Conservation (phyloP, 2,113 vertebrate genomes). For the Pterocles gutturalis region DNA sequence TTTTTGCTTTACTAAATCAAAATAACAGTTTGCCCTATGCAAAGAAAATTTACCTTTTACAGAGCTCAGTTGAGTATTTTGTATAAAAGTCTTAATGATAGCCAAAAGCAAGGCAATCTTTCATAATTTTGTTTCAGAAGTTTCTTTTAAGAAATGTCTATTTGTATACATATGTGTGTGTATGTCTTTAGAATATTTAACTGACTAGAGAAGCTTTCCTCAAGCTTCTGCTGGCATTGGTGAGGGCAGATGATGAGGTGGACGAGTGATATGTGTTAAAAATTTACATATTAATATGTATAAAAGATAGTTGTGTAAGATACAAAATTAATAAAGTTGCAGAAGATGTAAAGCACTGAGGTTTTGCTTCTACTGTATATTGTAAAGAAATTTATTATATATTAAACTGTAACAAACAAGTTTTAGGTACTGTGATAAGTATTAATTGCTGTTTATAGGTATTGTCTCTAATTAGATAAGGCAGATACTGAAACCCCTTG, state of each 20-base stretch:
- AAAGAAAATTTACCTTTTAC: neutral
- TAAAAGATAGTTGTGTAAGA: neutral
- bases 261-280: neutral
- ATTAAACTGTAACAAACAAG: neutral
- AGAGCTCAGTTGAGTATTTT: neutral
- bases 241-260: neutral
- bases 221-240: neutral
- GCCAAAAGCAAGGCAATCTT: neutral
- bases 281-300: neutral
- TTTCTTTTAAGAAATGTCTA: rapidly evolving
- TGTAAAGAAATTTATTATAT: neutral
- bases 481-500: neutral
- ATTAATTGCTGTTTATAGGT: neutral
- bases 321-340: neutral
- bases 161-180: rapidly evolving
- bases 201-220: neutral
- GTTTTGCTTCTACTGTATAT: neutral
- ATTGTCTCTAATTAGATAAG: neutral
- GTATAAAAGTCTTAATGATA: neutral
- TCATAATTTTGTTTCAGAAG: neutral
- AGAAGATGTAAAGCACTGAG: neutral
- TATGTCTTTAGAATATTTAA: neutral
- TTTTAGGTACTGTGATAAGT: neutral
- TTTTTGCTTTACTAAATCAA: neutral
- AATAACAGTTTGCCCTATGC: neutral